Conservation (phyloP, 2,888 invertebrate genomes). For the Cataglyphis livida region DNA sequence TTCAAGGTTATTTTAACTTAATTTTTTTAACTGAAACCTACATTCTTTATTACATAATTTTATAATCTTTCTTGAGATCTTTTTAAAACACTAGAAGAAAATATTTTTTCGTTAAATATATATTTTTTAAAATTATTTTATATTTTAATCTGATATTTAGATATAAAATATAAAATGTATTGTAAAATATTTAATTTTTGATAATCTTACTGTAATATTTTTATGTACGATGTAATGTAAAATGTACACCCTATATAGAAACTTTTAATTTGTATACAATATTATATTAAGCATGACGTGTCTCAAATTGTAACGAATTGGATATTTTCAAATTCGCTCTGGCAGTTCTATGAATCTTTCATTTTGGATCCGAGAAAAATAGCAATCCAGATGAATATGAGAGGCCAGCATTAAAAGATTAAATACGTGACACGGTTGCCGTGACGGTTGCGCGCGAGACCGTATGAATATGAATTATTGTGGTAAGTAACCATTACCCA, state of each 20-base stretch:
- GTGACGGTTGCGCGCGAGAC: slow-evolving; percentile 51
- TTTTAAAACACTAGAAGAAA: too few relatives aligned
- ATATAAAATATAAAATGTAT: too few relatives aligned
- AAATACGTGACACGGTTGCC: slow-evolving; percentile 56
- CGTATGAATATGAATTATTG: slow-evolving; percentile 68
- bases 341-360: not conserved
- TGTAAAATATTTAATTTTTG: too few relatives aligned
- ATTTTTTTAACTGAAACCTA: too few relatives aligned
- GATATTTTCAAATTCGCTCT: slow-evolving; percentile 10
- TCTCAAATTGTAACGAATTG: not conserved
- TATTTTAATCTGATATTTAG: too few relatives aligned
- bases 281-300: not conserved
- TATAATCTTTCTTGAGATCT: too few relatives aligned
- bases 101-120: too few relatives aligned
- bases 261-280: not conserved
- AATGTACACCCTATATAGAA: not conserved
- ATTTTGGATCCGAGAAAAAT: slow-evolving; percentile 57
- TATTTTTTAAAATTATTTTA: too few relatives aligned
- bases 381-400: slow-evolving; percentile 64
- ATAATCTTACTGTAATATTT: too few relatives aligned
- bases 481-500: slow-evolving; percentile 73
- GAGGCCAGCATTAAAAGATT: slow-evolving; percentile 64
- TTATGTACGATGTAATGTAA: too few relatives aligned
- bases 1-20: too few relatives aligned
- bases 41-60: too few relatives aligned